Conservation (phyloP, 1,140 invertebrate genomes). For the Zaprionus africanus region DNA sequence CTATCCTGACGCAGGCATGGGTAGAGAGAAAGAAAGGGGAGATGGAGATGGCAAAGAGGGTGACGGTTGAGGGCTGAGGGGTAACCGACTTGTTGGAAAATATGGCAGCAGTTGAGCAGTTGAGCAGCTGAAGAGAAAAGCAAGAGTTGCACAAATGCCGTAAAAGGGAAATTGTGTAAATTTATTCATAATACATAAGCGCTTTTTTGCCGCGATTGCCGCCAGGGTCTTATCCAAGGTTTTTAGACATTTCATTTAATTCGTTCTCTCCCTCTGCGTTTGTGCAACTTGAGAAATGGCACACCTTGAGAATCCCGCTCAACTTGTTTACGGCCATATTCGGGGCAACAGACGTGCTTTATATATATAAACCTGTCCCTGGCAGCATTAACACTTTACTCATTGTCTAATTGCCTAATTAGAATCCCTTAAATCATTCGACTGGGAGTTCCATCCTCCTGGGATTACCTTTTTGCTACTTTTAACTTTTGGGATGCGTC, state of each 20-base stretch:
- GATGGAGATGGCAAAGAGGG: neutral
- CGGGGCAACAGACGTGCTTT: neutral
- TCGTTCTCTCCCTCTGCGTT: conserved; percentile 17
- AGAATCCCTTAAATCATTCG: conserved; percentile 28
- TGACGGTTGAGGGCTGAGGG: neutral
- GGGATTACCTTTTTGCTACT: conserved; percentile 1
- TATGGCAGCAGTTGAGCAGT: conserved; percentile 54
- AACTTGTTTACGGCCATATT: conserved; percentile 23
- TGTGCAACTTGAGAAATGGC: conserved; percentile 33
- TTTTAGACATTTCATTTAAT: conserved; percentile 16
- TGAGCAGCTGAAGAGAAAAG: conserved; percentile 40
- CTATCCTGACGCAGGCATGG: neutral
- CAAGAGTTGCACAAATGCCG: conserved; percentile 51
- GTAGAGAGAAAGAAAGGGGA: no score
- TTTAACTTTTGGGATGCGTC: neutral
- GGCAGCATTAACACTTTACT: conserved; percentile 28
- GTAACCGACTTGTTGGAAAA: conserved; percentile 40
- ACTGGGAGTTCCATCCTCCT: neutral
- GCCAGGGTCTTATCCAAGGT: neutral
- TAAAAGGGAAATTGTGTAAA: conserved; percentile 64
- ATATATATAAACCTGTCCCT: conserved; percentile 5
- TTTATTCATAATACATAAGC: conserved; percentile 65
- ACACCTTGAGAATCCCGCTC: conserved; percentile 21
- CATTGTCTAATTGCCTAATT: conserved; percentile 54
- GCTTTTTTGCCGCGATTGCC: conserved; percentile 13